Conservation (phyloP, 2,797 vertebrate genomes). For the Paguma larvata region DNA sequence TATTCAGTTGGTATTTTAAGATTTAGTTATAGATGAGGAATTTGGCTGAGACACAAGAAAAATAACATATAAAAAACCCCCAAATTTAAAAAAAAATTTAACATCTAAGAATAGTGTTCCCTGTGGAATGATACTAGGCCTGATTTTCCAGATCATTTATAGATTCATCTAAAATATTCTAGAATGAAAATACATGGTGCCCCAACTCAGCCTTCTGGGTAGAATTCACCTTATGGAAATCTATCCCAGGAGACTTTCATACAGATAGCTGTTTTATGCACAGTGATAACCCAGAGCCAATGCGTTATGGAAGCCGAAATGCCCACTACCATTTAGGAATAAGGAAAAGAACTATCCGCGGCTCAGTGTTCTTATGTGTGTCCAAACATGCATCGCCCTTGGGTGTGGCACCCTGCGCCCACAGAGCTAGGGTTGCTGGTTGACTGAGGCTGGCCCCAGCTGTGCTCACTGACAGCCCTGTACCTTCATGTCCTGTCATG, state of each 20-base stretch:
- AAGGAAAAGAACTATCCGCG: not conserved
- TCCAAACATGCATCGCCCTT: not conserved
- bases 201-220: not conserved
- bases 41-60: not conserved
- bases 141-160: not conserved
- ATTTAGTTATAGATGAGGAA: not conserved
- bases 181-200: not conserved
- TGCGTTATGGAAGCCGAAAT: not conserved
- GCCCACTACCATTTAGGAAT: not conserved
- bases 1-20: not conserved
- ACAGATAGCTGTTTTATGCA: not conserved
- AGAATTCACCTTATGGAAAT: not conserved
- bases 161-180: not conserved
- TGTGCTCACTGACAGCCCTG: not conserved
- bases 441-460: not conserved
- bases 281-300: not conserved
- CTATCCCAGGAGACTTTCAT: not conserved
- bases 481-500: not conserved
- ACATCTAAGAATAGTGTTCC: not conserved
- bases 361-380: rapidly evolving
- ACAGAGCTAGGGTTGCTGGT: not conserved
- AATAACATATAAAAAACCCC: not conserved
- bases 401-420: too few species aligned
- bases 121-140: not conserved
- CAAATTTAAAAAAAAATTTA: not conserved